Conservation (phyloP, 2,797 vertebrate genomes). For the Aselliscus stoliczkanus region DNA sequence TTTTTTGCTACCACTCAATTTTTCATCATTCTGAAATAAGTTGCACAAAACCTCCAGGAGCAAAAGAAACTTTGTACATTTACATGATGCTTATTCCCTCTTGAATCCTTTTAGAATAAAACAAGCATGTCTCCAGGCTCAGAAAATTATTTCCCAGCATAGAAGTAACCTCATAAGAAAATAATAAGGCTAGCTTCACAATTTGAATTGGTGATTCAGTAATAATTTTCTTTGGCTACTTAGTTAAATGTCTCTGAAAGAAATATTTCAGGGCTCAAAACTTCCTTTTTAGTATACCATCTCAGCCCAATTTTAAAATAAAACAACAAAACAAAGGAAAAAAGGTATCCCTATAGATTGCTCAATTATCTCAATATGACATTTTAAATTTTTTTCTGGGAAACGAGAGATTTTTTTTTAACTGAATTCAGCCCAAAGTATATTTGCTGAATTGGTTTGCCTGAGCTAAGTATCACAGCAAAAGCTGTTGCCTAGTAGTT, state of each 20-base stretch:
- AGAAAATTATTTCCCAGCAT: background rate
- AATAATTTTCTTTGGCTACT: background rate
- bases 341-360: background rate
- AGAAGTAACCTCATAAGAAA: background rate
- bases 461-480: background rate
- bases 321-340: background rate
- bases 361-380: background rate
- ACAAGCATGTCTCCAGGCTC: background rate
- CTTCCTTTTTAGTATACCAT: background rate
- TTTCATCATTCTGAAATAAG: conserved; percentile 1
- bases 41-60: background rate
- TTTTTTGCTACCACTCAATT: background rate
- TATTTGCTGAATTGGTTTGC: background rate
- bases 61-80: background rate
- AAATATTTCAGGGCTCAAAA: background rate
- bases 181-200: background rate
- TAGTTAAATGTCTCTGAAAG: background rate
- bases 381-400: background rate
- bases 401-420: background rate
- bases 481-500: background rate
- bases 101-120: background rate
- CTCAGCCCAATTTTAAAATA: background rate
- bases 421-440: background rate
- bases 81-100: background rate
- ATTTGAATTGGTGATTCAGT: background rate